Evolutionary conservation across 2,113 vertebrate species (phyloP).

Genomic region (Tricholaema leucomelas): DNA sequence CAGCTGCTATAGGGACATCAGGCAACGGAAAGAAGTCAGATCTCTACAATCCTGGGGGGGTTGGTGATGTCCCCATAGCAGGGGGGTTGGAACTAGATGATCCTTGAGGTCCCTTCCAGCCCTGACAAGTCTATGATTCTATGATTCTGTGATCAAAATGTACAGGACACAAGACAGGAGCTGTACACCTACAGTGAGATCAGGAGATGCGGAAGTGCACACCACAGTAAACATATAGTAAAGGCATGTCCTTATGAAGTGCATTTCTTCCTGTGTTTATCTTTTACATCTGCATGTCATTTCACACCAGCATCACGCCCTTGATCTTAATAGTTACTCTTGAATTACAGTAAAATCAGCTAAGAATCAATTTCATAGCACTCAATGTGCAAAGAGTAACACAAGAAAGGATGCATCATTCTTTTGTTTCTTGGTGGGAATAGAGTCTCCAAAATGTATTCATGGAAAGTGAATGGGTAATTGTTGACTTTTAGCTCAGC

Average conservation of each 20-base stretch:
- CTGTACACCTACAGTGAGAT: background rate
- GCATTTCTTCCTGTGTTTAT: background rate
- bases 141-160: background rate
- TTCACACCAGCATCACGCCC: background rate
- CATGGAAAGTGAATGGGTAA: background rate
- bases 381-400: background rate
- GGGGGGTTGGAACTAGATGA: too few relatives aligned
- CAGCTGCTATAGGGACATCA: background rate
- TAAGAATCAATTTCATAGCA: background rate
- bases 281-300: background rate
- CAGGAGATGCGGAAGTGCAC: background rate
- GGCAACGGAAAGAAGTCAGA: background rate
- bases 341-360: background rate
- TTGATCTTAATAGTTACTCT: background rate
- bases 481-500: background rate
- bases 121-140: too few relatives aligned
- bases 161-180: background rate
- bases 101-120: too few relatives aligned
- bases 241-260: background rate
- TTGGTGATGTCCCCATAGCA: background rate
- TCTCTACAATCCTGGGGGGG: background rate
- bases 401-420: background rate
- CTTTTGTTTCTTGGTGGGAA: background rate
- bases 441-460: background rate
- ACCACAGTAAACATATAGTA: background rate